Evolutionary conservation across 2,888 invertebrate genomes (phyloP).

Genomic region (Cephus sareptanus): DNA sequence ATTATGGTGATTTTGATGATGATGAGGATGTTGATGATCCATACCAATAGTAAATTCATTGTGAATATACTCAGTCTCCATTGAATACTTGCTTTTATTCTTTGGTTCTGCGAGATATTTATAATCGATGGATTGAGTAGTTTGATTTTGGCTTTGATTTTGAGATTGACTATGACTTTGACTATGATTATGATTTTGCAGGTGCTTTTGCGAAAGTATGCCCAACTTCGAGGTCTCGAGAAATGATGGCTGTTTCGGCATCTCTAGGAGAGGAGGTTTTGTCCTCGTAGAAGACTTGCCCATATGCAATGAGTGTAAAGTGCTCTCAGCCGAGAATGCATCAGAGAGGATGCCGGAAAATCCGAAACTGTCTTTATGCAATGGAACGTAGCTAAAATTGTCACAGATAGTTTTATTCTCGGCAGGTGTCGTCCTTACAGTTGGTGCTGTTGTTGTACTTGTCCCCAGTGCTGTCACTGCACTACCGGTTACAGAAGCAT

Average conservation of each 20-base stretch:
- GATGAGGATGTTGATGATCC: slow-evolving; percentile 32
- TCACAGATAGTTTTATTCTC: slow-evolving; percentile 56
- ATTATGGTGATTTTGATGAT: slow-evolving; percentile 24
- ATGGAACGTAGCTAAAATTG: slow-evolving; percentile 51
- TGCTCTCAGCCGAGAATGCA: slow-evolving; percentile 34
- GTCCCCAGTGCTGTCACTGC: neutral
- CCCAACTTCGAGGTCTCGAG: slow-evolving; percentile 47
- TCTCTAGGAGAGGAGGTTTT: slow-evolving; percentile 45
- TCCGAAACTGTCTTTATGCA: slow-evolving; percentile 50
- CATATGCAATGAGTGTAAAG: slow-evolving; percentile 15
- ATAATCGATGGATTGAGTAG: slow-evolving; percentile 41
- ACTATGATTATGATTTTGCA: slow-evolving; percentile 44
- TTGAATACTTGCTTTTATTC: slow-evolving; percentile 54
- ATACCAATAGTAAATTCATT: slow-evolving; percentile 49
- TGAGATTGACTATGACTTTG: slow-evolving; percentile 29
- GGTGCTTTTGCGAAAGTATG: neutral
- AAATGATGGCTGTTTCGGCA: slow-evolving; percentile 44
- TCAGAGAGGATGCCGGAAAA: slow-evolving; percentile 44
- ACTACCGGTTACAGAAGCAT: neutral
- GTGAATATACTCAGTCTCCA: slow-evolving; percentile 56
- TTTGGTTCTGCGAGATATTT: slow-evolving; percentile 50
- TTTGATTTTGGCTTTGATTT: slow-evolving; percentile 30
- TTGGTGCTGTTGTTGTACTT: neutral
- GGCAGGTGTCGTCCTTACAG: neutral
- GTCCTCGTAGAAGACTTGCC: slow-evolving; percentile 50